Conservation (phyloP, 92 coral and sea anemone genomes). For the Paragorgia papillata region DNA sequence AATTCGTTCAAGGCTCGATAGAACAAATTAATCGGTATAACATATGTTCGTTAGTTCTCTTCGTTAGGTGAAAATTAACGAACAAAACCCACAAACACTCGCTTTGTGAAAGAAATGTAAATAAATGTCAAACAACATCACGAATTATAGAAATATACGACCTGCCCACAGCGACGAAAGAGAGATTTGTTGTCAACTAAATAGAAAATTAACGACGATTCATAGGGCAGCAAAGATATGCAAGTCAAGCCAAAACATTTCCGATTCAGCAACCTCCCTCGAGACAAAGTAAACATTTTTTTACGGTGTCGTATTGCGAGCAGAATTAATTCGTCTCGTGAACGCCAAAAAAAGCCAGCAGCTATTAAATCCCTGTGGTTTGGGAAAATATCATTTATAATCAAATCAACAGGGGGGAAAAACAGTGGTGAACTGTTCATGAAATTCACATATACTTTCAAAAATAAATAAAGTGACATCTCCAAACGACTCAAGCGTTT, state of each 20-base stretch:
- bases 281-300: constrained; percentile 40
- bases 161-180: background rate
- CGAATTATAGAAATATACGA: background rate
- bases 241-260: constrained; percentile 32
- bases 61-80: background rate
- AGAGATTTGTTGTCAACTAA: background rate
- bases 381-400: constrained; percentile 40
- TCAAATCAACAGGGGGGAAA: constrained; percentile 26
- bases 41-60: background rate
- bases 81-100: background rate
- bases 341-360: constrained; percentile 5
- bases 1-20: background rate
- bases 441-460: background rate
- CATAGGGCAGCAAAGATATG: background rate
- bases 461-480: background rate
- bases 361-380: constrained; percentile 43
- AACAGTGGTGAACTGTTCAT: background rate
- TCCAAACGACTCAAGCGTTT: background rate
- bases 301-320: constrained; percentile 22
- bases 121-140: background rate
- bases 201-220: background rate
- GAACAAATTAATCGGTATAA: background rate
- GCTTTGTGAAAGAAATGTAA: background rate
- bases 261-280: constrained; percentile 7
- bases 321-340: constrained; percentile 18